A percentile compares a stretch with the other conserved stretches of the same genome.
phyloP scores from a whole-genome alignment of 2,797 vertebrate genomes.

The Uromys caudimaculatus region DNA sequence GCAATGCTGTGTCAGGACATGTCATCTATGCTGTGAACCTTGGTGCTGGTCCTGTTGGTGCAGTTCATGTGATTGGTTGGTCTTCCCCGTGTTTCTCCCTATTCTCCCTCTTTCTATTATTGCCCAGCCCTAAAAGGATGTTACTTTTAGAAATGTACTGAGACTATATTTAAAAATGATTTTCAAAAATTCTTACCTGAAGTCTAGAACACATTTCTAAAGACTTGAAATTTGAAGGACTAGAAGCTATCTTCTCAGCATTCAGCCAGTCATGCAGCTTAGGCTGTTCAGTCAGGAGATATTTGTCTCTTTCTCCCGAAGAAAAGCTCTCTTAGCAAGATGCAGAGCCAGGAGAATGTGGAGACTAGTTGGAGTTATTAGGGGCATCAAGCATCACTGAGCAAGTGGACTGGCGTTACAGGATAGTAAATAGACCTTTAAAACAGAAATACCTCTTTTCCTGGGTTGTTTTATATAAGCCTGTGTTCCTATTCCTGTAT shows the following conservation, averaged over 20 bases:
- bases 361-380: rapidly evolving
- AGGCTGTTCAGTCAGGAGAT: neutral
- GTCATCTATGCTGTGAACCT: neutral
- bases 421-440: neutral
- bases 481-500: neutral
- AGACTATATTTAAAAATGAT: conserved; percentile 15
- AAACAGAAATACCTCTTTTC: neutral
- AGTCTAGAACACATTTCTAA: neutral
- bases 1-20: neutral
- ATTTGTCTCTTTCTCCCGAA: neutral
- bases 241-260: neutral
- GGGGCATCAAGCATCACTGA: rapidly evolving
- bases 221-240: neutral
- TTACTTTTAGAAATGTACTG: neutral
- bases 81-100: neutral
- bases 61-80: neutral
- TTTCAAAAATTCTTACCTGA: conserved; percentile 17
- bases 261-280: neutral
- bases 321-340: neutral
- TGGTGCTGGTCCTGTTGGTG: neutral
- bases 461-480: neutral
- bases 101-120: neutral
- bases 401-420: neutral
- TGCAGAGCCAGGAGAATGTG: neutral
- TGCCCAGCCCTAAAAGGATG: neutral